Conservation (phyloP, 2,113 vertebrate species). For the Alexandromys fortis region DNA sequence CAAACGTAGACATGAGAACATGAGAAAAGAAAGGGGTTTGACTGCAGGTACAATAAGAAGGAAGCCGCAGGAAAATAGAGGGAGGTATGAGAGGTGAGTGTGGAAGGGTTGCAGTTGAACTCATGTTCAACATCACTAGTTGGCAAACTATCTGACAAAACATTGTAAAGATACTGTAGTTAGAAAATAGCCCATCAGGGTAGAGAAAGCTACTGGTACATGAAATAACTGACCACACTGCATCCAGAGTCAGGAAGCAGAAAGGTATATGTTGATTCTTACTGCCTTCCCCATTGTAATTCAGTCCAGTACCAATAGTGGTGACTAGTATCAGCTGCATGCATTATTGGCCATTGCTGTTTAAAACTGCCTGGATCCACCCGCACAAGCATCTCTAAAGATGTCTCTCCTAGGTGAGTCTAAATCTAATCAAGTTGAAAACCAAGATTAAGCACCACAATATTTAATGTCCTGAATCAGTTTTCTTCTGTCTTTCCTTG, state of each 20-base stretch:
- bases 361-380: not conserved
- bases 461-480: not conserved
- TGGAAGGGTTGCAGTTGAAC: not conserved
- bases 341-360: no score
- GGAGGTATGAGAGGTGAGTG: not conserved
- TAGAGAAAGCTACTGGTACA: not conserved
- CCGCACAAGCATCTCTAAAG: no score
- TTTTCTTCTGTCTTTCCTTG: not conserved
- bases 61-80: not conserved
- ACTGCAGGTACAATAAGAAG: rapidly evolving
- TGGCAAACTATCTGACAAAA: not conserved
- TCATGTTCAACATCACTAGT: no score
- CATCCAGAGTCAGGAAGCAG: not conserved
- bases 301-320: no score
- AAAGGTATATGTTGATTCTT: not conserved
- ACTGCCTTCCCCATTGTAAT: no score
- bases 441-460: not conserved
- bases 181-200: not conserved
- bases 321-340: no score
- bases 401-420: not conserved
- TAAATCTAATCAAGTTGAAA: not conserved
- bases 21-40: not conserved
- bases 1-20: no score
- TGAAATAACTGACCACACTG: no score
- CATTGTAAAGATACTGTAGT: not conserved